Evolutionary conservation across 2,113 vertebrate genomes (phyloP).

Genomic region (Scolopax mira): DNA sequence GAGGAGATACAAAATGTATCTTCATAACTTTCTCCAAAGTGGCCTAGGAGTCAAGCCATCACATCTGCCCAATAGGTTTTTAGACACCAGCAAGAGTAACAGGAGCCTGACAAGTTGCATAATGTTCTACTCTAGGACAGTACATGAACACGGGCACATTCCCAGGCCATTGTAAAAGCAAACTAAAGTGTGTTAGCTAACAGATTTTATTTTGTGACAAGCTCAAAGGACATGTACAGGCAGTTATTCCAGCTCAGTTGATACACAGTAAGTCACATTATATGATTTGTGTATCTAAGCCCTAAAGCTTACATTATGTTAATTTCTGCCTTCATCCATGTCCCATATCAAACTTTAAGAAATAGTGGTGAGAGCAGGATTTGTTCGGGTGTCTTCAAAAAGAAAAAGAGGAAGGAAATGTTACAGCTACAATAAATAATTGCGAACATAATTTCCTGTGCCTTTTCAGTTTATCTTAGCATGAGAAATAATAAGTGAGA

Average conservation of each 20-base stretch:
- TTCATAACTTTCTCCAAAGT: not conserved
- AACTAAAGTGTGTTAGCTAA: not conserved
- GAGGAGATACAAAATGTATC: not conserved
- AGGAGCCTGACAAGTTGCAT: not conserved
- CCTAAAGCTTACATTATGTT: not conserved
- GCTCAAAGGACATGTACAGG: not conserved
- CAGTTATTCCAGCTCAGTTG: not conserved
- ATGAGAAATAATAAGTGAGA: conserved; percentile 7
- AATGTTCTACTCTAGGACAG: not conserved
- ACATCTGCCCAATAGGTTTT: not conserved
- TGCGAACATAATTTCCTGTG: not conserved
- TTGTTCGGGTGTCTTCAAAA: not conserved
- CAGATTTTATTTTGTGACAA: not conserved
- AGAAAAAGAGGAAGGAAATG: not conserved
- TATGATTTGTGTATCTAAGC: not conserved
- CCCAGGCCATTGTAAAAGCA: not conserved
- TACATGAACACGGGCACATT: fast-evolving
- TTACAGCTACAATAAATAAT: not conserved
- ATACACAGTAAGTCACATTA: not conserved
- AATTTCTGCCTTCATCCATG: not conserved
- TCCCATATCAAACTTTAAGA: not conserved
- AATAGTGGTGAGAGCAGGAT: not conserved
- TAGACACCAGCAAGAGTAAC: not conserved
- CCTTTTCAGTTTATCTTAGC: not conserved
- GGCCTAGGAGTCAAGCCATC: not conserved